Conservation (phyloP, 1,140 invertebrate genomes). For the Drosophila obscura region DNA sequence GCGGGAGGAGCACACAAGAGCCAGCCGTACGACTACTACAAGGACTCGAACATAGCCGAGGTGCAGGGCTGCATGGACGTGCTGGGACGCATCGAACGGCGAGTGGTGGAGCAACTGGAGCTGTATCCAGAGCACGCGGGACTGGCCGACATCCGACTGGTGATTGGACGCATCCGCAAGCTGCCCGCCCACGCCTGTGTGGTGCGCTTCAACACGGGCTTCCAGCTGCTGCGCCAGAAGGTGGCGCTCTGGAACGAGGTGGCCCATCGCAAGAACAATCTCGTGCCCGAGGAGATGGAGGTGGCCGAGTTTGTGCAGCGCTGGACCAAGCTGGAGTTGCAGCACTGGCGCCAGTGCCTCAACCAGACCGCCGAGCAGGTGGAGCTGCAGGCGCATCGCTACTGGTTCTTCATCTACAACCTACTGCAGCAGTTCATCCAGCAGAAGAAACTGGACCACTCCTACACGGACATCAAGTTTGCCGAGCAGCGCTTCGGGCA, state of each 20-base stretch:
- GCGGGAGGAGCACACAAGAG: not conserved
- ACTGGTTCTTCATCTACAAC: constrained; percentile 95
- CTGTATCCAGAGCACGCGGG: constrained; percentile 97
- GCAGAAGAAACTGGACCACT: constrained; percentile 49
- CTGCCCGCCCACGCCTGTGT: constrained; percentile 93
- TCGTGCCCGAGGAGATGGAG: constrained; percentile 88
- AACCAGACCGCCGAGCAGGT: constrained; percentile 87
- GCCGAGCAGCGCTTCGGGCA: constrained; percentile 66
- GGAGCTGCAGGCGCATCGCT: constrained; percentile 88
- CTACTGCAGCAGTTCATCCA: constrained; percentile 86
- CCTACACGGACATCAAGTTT: constrained; percentile 56
- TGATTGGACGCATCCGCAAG: constrained; percentile 90
- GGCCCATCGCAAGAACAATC: constrained; percentile 93
- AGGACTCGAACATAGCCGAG: constrained; percentile 92
- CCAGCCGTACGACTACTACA: constrained; percentile 91
- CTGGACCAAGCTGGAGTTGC: constrained; percentile 96
- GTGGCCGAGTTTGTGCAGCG: constrained; percentile 93
- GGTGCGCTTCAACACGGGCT: constrained; percentile 94
- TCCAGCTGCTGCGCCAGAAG: constrained; percentile 94
- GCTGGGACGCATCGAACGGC: constrained; percentile 87
- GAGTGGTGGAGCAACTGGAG: constrained; percentile 88
- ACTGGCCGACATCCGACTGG: constrained; percentile 89
- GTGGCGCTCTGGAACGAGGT: constrained; percentile 96
- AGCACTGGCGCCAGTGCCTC: constrained; percentile 92
- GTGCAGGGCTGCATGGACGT: constrained; percentile 89